Evolutionary conservation across 2,113 vertebrate genomes (phyloP).

Genomic region (Mus pahari): DNA sequence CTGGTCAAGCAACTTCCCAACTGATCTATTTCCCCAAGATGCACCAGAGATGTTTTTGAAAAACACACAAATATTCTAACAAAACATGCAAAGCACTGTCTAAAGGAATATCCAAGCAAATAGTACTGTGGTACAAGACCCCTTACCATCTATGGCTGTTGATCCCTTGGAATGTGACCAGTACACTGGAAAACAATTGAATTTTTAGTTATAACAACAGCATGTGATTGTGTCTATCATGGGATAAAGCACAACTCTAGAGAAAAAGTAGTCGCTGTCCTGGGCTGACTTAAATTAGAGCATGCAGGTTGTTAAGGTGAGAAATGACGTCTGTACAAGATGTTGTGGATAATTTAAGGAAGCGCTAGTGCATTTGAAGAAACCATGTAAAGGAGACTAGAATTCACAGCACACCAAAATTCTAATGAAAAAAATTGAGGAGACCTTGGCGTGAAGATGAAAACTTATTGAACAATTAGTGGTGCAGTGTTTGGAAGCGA

Average conservation of each 20-base stretch:
- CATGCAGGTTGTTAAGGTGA: not conserved
- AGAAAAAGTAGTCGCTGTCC: not conserved
- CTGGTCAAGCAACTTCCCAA: not conserved
- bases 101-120: not conserved
- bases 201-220: constrained; percentile 2
- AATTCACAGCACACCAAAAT: not conserved
- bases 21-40: not conserved
- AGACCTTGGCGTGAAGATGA: not conserved
- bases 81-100: not conserved
- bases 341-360: not conserved
- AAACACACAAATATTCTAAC: not conserved
- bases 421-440: not conserved
- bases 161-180: not conserved
- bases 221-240: not conserved
- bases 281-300: not conserved
- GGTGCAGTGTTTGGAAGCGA: not conserved
- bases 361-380: not conserved
- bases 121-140: not conserved
- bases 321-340: not conserved
- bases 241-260: not conserved
- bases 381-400: not conserved
- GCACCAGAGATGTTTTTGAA: not conserved
- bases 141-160: not conserved
- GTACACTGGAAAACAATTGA: not conserved
- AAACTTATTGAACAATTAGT: constrained; percentile 3